Evolutionary conservation across 2,797 vertebrate genomes (phyloP), one percentile per base, ranked within the genome.

Genomic region (Botia kubotai): DNA sequence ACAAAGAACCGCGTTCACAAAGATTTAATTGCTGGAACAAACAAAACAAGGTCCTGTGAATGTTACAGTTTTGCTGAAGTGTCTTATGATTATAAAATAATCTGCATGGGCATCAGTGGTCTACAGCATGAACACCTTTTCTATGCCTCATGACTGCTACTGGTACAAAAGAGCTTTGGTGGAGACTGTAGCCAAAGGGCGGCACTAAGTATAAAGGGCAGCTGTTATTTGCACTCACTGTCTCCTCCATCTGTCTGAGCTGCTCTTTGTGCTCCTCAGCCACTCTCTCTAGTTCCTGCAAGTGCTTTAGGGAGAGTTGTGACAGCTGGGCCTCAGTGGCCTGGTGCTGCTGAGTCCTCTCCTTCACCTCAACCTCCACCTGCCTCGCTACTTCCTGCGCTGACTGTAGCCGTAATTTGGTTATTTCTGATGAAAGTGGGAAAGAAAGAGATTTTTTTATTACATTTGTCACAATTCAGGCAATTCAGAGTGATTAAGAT

Each of bases 351-450:
- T 87, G 77, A 83, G 87, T 72, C 88, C 79, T 90, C 55, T 94
- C 90, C 12, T 90, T 89, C 77, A 94, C 93, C 81, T 96, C 93
- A 0, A 89, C 69, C 81, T 96, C 94, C 43, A 90, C 91, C 74
- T 95, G 93, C n/a, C 36, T 65, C 0, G 91, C 92, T 12, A 84
- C 86, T 0, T 95, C 94, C 50, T 88, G 87, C 8, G 80, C 88
- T 2, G 83, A 85, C 80, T 87, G 93, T 11, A 93, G 84, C 14
- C 26, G 90, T 14, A 94, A 66, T 72, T 57, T 92, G 14, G 91
- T 87, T 0, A 96, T 91, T 19, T 96, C 98, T 98, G 83, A 0
- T 6, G 77, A 43, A 43, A 43, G 39, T 8, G 21, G 26, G 78
- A 69, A 2, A 72, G 16, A 80, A 70, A 16, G 13, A 74, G 36